Evolutionary conservation across 2,113 vertebrate species (phyloP), one percentile per base, ranked within the genome.

Genomic region (Tragelaphus strepsiceros): DNA sequence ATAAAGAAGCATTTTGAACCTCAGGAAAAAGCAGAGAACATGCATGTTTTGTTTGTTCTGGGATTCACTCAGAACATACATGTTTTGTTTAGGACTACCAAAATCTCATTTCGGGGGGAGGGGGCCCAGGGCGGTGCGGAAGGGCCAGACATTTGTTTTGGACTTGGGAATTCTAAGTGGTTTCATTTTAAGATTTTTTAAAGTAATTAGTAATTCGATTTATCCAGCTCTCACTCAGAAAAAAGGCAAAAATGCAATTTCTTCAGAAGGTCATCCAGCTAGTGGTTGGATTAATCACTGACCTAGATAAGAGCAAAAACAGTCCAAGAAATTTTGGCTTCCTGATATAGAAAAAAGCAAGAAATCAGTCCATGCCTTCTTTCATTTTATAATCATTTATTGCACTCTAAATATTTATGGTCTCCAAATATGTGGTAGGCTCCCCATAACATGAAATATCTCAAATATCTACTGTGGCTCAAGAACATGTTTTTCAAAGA

Each of bases 191-290:
- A 49, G 56, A 93, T 21, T 32, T 87, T 87, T 81, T 51, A 32
- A 84, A 91, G 58, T 74, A n/a, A 90, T n/a, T n/a, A 85, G 11
- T 54, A 93, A 95, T 77, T 93, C 67, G 26, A 95, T 28, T 95
- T 97, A 64, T 64, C 28, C 51, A 93, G 7, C 74, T 93, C 51
- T 94, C 90, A 53, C 21, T 95, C 32, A 90, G 46, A 94, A 39
- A 7, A 64, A 26, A 35, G 59, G 8, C 30, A 94, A 93, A 95
- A 93, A 67, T n/a, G 46, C 2, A 64, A 19, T 58, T 94, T 95
- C 78, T 88, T 78, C 61, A 7, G 43, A 83, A 26, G 16, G 13
- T 95, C 49, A 91, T 30, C 59, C 59, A 91, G 24, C 51, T 85
- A 85, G 28, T 58, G 39, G 77, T 39, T 95, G 39, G 43, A 92